Evolutionary conservation across 2,797 vertebrate species (phyloP).

Genomic region (Crocidura indochinensis): DNA sequence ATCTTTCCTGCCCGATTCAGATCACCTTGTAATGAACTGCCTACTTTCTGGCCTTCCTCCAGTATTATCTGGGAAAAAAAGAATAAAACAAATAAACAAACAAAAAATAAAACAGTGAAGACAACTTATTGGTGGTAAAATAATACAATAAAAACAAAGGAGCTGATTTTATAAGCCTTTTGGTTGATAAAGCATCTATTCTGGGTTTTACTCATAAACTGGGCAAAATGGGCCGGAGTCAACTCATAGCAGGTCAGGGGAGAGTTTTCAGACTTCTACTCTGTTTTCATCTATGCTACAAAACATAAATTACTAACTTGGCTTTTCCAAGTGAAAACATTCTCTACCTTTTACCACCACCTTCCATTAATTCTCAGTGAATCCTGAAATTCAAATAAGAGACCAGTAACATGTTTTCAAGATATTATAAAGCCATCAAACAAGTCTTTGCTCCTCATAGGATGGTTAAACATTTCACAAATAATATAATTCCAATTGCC

Average conservation of each 20-base stretch:
- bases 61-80: constrained; percentile 85
- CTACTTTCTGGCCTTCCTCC: constrained; percentile 84
- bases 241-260: not conserved
- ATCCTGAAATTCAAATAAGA: constrained; percentile 33
- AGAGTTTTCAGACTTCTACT: not conserved
- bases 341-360: not conserved
- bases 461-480: constrained; percentile 27
- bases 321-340: not conserved
- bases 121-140: constrained; percentile 39
- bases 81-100: constrained; percentile 68
- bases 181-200: not conserved
- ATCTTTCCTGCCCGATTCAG: constrained; percentile 79
- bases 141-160: constrained; percentile 53
- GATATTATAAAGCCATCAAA: not conserved
- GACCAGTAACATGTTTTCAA: not conserved
- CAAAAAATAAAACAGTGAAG: not conserved
- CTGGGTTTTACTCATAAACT: not conserved
- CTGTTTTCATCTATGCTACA: not conserved
- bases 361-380: not conserved
- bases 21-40: constrained; percentile 82
- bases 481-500: not conserved
- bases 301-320: not conserved
- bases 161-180: not conserved
- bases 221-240: not conserved
- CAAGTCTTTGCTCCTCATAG: constrained; percentile 19